These are phyloP conservation scores for Eurois occulta DNA, from an alignment of 2,888 invertebrate species.

Conservation along the genomic window DNA sequence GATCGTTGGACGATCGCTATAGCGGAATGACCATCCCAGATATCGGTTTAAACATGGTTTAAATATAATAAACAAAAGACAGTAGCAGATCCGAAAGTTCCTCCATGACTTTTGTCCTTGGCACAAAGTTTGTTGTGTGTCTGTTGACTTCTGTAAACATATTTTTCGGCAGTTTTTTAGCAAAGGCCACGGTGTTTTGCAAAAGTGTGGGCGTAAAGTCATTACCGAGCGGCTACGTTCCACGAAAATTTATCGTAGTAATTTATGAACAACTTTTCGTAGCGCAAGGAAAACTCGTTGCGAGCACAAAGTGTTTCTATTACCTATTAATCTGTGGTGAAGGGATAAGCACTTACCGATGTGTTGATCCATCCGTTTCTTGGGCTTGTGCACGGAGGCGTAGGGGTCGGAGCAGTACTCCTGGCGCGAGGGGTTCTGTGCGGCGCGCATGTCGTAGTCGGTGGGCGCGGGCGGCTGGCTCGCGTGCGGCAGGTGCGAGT, in stretches of 20 bases:
- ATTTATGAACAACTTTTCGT: slow-evolving; percentile 53
- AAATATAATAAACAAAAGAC: background rate
- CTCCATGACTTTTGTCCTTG: background rate
- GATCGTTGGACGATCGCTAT: background rate
- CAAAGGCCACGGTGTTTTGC: slow-evolving; percentile 17
- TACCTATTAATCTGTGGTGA: slow-evolving; percentile 31
- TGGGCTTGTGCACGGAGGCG: slow-evolving; percentile 97
- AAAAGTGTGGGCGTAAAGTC: slow-evolving; percentile 52
- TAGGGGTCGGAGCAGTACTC: slow-evolving; percentile 97
- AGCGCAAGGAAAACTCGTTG: slow-evolving; percentile 24
- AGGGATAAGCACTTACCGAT: slow-evolving; percentile 91
- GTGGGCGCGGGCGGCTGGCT: slow-evolving; percentile 63
- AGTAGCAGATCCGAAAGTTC: background rate
- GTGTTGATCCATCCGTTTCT: slow-evolving; percentile 96
- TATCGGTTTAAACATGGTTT: background rate
- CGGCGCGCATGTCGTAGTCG: slow-evolving; percentile 93
- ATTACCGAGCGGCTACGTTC: slow-evolving; percentile 34
- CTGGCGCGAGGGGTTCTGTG: slow-evolving; percentile 96
- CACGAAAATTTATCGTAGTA: slow-evolving; percentile 53
- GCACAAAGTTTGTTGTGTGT: background rate
- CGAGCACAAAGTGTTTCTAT: slow-evolving; percentile 27
- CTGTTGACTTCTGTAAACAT: slow-evolving; percentile 22
- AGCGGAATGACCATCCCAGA: background rate
- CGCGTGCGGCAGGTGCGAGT: slow-evolving; percentile 93
- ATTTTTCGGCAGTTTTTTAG: slow-evolving; percentile 21